Evolutionary conservation across 2,888 invertebrate genomes (phyloP), one percentile per base, ranked within the genome.

Genomic region (Zelleria hepariella): DNA sequence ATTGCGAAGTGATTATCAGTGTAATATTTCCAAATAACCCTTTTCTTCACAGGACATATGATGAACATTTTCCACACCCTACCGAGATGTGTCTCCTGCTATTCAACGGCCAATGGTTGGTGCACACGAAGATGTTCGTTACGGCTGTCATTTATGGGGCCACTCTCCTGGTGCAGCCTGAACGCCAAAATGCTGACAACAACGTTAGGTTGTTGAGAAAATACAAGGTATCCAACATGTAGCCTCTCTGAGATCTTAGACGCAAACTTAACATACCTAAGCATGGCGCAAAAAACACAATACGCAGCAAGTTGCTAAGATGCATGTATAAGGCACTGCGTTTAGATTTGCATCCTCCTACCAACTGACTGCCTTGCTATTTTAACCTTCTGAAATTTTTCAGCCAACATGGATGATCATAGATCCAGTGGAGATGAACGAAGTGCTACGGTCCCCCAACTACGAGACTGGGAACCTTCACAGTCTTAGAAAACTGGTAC

Each of bases 341-440:
- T n/a, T n/a, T n/a, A n/a, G n/a, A n/a, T n/a, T n/a, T n/a, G n/a
- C n/a, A n/a, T n/a, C n/a, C n/a, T n/a, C n/a, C n/a, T n/a, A n/a
- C n/a, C n/a, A n/a, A n/a, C n/a, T n/a, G n/a, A n/a, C n/a, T n/a
- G n/a, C n/a, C n/a, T n/a, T n/a, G n/a, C n/a, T n/a, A n/a, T n/a
- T n/a, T n/a, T n/a, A n/a, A n/a, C n/a, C n/a, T n/a, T n/a, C n/a
- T n/a, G n/a, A n/a, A n/a, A n/a, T n/a, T n/a, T n/a, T n/a, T 54
- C 24, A 54, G 54, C 54, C 54, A 24, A 25, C 54, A 8, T 54
- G 54, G 54, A 54, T 54, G 54, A 24, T 54, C n/a, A 24, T 25
- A 10, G 25, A 24, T 8, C 54, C 54, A 1, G 7, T 15, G 23
- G 54, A 25, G 3, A 26, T 54, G 15, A 26, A 20, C n/a, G 24